Evolutionary conservation across 2,888 invertebrate genomes (phyloP).

Genomic region (Blera fallax): DNA sequence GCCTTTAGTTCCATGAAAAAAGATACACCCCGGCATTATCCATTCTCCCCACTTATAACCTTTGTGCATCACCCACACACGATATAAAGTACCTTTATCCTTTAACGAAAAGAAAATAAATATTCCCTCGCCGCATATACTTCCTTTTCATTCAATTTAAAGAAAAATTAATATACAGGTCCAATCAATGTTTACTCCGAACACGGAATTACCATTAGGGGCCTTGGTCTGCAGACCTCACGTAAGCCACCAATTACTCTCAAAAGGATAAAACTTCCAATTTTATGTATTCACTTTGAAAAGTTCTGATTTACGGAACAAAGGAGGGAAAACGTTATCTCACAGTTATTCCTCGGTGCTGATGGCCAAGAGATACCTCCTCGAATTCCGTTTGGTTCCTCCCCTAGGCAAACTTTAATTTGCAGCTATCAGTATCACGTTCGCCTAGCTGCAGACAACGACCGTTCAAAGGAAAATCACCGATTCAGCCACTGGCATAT

Average conservation of each 20-base stretch:
- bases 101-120: slow-evolving; percentile 9
- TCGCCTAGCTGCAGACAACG: not conserved
- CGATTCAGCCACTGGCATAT: slow-evolving; percentile 16
- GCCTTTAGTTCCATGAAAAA: not conserved
- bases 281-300: slow-evolving; percentile 32
- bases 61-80: not conserved
- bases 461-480: slow-evolving; percentile 17
- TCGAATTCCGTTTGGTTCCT: not conserved
- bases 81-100: not conserved
- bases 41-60: no score
- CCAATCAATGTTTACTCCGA: slow-evolving; percentile 8
- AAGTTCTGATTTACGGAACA: slow-evolving; percentile 16
- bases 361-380: not conserved
- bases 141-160: slow-evolving; percentile 9
- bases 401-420: slow-evolving; percentile 32
- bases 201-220: slow-evolving; percentile 4
- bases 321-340: not conserved
- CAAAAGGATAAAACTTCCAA: slow-evolving; percentile 27
- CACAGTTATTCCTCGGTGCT: not conserved
- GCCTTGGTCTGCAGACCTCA: not conserved
- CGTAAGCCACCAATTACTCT: slow-evolving; percentile 21
- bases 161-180: slow-evolving; percentile 33
- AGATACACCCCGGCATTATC: no score
- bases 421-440: slow-evolving; percentile 46
- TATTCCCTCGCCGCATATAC: slow-evolving; percentile 14